Percentiles rank a stretch among this genome's conserved stretches.
phyloP scores from a whole-genome alignment of 2,888 invertebrate species.

The Rhagophthalmus giganteus region DNA sequence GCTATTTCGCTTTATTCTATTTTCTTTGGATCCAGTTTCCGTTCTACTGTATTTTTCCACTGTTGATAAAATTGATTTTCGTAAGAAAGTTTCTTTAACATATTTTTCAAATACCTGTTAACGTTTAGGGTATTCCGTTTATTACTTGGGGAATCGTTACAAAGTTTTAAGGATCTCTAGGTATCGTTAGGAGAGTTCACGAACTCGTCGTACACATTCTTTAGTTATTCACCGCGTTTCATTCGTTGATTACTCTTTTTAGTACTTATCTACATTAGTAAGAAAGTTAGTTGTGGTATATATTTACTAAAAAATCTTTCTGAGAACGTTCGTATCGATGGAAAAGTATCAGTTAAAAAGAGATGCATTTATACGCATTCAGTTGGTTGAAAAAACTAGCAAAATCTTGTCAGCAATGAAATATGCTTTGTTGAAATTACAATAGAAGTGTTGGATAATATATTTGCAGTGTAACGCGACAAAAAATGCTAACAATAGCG shows the following conservation, averaged over 20 bases:
- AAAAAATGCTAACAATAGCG: constrained; percentile 10
- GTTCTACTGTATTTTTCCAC: background rate
- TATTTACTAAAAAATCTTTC: background rate
- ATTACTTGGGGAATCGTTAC: background rate
- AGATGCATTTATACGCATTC: no score
- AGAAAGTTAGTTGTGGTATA: background rate
- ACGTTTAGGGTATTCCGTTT: background rate
- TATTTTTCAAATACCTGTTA: background rate
- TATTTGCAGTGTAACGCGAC: constrained; percentile 10
- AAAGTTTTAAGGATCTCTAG: background rate
- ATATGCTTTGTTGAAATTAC: constrained; percentile 13
- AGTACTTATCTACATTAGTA: background rate
- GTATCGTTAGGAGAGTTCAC: background rate
- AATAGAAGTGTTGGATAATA: constrained; percentile 10
- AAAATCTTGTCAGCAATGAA: constrained; percentile 10
- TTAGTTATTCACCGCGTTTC: background rate
- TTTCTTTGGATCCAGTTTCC: background rate
- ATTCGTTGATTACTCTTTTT: background rate
- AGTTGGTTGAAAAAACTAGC: background rate
- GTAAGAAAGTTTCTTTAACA: background rate
- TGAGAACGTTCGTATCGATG: background rate
- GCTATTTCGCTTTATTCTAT: background rate
- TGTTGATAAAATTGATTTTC: background rate
- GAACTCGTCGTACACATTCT: background rate
- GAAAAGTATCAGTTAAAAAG: background rate